Evolutionary conservation across 2,113 vertebrate genomes (phyloP), one percentile per base, ranked within the genome.

Genomic region (Sinosuthora webbiana): DNA sequence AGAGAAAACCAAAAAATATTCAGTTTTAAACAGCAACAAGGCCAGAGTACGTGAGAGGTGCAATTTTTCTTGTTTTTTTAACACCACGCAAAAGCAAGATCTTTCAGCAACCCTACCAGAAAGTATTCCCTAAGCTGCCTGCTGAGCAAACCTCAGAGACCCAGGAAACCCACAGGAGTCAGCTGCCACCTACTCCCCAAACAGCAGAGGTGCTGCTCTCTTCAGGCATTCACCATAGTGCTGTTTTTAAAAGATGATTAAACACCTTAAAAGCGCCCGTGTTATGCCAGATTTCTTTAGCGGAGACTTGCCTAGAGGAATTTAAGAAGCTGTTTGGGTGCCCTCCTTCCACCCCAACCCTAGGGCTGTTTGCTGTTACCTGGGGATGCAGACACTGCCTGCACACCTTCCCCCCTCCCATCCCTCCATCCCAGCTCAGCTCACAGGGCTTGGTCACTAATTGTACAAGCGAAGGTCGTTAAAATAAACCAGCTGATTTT

Each of bases 391-490:
- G 23, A 10, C 16, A 5, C 3, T 6, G 7, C 45, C 63, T 44
- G 24, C 49, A 8, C 14, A 4, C 11, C 39, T 42, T 55, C 7
- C 13, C 19, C 13, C 13, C 27, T 39, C 27, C 63, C 47, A 15
- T 4, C 8, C 10, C 22, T 27, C 77, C 4, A 0, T 3, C 33
- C 41, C 1, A 25, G 60, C 87, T 53, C 60, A 30, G 35, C 33
- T 44, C 39, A 1, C 2, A 0, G n/a, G 10, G 0, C 9, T 31
- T 21, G 15, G 14, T 41, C 60, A 27, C 52, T 12, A 4, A 23
- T 8, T 30, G 14, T 8, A 19, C 39, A 24, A 6, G 3, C 1
- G 10, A 33, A 52, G 21, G 49, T 1, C 33, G 30, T 55, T 60
- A 35, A 74, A 87, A 64, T 7, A 44, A 60, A 7, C 10, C 28